Evolutionary conservation across 2,797 vertebrate genomes (phyloP).

Genomic region (Leontocebus nigricollis): DNA sequence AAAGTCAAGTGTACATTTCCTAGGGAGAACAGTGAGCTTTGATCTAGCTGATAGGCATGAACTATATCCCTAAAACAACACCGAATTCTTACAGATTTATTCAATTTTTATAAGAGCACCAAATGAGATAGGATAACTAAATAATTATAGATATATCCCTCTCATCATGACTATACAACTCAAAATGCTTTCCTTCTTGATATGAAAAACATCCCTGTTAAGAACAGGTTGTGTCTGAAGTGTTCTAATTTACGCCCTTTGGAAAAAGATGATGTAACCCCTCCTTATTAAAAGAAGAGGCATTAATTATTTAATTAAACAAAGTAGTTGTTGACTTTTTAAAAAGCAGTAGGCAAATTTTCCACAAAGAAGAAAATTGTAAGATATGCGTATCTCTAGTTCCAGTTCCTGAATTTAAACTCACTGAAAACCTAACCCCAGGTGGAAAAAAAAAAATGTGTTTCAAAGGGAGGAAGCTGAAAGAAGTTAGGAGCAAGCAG

Average conservation of each 20-base stretch:
- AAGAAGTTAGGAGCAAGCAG: conserved; percentile 1
- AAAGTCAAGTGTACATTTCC: not conserved
- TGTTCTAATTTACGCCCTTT: conserved; percentile 55
- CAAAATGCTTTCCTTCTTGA: conserved; percentile 49
- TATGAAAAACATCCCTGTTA: not conserved
- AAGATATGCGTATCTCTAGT: not conserved
- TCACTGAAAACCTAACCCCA: conserved; percentile 30
- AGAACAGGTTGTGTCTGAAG: conserved; percentile 58
- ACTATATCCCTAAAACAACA: not conserved
- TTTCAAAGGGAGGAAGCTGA: conserved; percentile 25
- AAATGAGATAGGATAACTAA: not conserved
- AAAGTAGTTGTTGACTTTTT: conserved; percentile 63
- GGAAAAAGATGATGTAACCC: conserved; percentile 19
- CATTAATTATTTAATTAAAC: conserved; percentile 70
- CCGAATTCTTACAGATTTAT: not conserved
- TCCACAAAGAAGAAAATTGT: conserved; percentile 31
- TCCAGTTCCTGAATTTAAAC: conserved; percentile 46
- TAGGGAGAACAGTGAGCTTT: not conserved
- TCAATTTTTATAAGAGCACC: not conserved
- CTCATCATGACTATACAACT: not conserved
- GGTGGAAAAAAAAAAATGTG: not conserved
- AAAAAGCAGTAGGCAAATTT: conserved; percentile 34
- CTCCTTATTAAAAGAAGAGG: conserved; percentile 20
- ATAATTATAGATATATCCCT: not conserved
- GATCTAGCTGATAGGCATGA: not conserved